Conservation (phyloP, 2,888 invertebrate species). For the Eretmocerus hayati region DNA sequence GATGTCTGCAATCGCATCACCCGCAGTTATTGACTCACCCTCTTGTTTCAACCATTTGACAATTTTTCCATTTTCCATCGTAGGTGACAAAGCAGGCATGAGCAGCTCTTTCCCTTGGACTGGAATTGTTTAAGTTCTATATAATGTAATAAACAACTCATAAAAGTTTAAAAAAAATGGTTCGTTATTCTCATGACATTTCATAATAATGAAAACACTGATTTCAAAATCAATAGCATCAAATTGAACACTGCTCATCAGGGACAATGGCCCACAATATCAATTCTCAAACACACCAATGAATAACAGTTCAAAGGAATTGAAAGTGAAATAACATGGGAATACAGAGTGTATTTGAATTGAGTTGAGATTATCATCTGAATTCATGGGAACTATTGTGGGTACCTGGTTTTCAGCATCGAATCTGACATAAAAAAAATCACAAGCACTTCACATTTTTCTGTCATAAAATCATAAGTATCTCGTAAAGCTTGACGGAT, state of each 20-base stretch:
- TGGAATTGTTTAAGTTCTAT: constrained; percentile 21
- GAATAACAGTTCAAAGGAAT: too few relatives aligned
- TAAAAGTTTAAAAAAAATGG: not conserved
- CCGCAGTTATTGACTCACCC: constrained; percentile 51
- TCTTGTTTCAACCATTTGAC: constrained; percentile 55
- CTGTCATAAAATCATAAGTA: not conserved
- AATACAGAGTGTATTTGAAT: too few relatives aligned
- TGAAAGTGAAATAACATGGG: too few relatives aligned
- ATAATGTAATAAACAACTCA: not conserved
- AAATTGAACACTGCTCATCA: too few relatives aligned
- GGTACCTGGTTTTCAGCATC: not conserved
- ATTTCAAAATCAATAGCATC: too few relatives aligned
- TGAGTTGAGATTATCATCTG: too few relatives aligned
- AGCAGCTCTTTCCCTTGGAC: constrained; percentile 45
- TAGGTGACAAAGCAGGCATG: constrained; percentile 59
- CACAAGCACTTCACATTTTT: not conserved
- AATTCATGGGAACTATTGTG: too few relatives aligned
- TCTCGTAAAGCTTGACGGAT: not conserved
- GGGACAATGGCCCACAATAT: too few relatives aligned
- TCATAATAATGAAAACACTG: too few relatives aligned
- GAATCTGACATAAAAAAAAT: not conserved
- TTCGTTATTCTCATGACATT: too few relatives aligned
- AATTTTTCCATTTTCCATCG: constrained; percentile 57
- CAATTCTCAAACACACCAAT: too few relatives aligned
- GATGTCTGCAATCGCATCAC: constrained; percentile 59